A percentile compares a stretch with the other conserved stretches of the same genome.
phyloP scores from a whole-genome alignment of 2,888 invertebrate species.

The Dicranocentrus wangi region DNA sequence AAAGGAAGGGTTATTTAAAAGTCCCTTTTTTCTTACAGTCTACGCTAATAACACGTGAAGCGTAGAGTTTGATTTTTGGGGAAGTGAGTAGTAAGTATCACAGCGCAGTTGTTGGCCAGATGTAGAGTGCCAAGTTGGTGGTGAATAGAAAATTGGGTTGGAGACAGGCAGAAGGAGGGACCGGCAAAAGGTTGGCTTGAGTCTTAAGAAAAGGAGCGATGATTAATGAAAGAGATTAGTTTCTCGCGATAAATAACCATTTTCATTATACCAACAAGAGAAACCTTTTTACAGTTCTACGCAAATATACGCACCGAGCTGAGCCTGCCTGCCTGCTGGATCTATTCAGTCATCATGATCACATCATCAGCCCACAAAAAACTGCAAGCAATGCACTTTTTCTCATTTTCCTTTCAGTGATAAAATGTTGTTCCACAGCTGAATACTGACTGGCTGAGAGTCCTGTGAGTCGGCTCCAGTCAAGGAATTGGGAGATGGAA shows the following conservation, averaged over 20 bases:
- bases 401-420: not conserved
- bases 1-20: too few species aligned
- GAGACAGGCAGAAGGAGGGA: conserved; percentile 32
- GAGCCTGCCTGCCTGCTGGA: too few species aligned
- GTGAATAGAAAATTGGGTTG: conserved; percentile 53
- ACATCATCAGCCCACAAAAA: not conserved
- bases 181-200: conserved; percentile 1
- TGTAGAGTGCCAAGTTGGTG: conserved; percentile 12
- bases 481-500: not conserved
- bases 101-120: not conserved
- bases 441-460: too few species aligned
- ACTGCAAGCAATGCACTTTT: conserved; percentile 28
- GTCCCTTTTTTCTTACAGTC: too few species aligned
- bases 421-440: not conserved
- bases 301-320: not conserved
- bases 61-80: too few species aligned
- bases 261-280: conserved; percentile 28
- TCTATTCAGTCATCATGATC: too few species aligned
- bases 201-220: conserved; percentile 20
- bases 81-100: too few species aligned
- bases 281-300: conserved; percentile 4
- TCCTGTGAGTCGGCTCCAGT: conserved; percentile 2
- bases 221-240: conserved; percentile 58
- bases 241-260: conserved; percentile 50
- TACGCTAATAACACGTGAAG: too few species aligned